Conservation (phyloP, 1,140 invertebrate genomes). For the Pissodes strobi region DNA sequence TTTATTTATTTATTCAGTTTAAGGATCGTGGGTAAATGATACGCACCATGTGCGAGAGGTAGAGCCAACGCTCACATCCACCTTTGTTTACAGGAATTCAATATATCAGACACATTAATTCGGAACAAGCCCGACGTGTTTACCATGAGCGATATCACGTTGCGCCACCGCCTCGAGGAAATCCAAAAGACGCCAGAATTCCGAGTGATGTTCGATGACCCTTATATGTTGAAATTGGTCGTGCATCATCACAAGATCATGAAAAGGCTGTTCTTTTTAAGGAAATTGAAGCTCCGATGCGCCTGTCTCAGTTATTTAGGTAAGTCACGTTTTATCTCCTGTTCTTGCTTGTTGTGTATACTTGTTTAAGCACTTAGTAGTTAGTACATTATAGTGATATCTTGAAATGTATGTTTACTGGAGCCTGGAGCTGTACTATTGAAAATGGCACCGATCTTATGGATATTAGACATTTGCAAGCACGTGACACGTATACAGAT, state of each 20-base stretch:
- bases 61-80: not conserved
- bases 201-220: conserved; percentile 57
- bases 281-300: conserved; percentile 57
- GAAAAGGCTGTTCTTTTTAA: conserved; percentile 57
- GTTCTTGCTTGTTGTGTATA: not conserved
- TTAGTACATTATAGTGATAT: too few relatives aligned
- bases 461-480: too few relatives aligned
- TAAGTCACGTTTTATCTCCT: conserved; percentile 38
- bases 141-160: conserved; percentile 53
- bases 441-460: too few relatives aligned
- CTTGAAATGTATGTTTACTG: too few relatives aligned
- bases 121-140: conserved; percentile 57
- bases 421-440: too few relatives aligned
- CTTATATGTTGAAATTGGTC: conserved; percentile 60
- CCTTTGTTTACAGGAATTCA: conserved; percentile 31
- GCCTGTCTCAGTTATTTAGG: conserved; percentile 57
- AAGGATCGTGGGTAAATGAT: too few relatives aligned
- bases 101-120: conserved; percentile 55
- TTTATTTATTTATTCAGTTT: too few relatives aligned
- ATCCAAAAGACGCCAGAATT: conserved; percentile 59
- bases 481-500: too few relatives aligned
- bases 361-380: too few relatives aligned
- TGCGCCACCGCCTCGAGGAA: conserved; percentile 57
- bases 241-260: conserved; percentile 56
- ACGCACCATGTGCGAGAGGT: too few relatives aligned